Percentiles rank a stretch among this genome's conserved stretches.
phyloP scores from a whole-genome alignment of 35 echinoderm and acorn worm species.

The Acanthaster planci region DNA sequence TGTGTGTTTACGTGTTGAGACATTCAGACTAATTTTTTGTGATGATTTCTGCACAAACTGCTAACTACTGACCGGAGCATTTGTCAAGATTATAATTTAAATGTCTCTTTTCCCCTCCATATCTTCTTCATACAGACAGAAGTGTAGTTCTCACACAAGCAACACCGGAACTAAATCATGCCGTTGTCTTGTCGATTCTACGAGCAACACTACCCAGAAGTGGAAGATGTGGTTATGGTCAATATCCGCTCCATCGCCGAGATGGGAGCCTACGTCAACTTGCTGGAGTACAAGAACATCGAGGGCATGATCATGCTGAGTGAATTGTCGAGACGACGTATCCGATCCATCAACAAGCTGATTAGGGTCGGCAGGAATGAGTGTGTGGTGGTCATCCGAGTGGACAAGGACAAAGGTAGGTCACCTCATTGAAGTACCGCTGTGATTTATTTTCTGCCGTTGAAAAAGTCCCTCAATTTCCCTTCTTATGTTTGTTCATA shows the following conservation, averaged over 20 bases:
- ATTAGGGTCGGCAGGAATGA: slow-evolving; percentile 94
- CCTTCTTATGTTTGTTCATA: no score
- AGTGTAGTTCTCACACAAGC: no score
- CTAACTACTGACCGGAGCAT: no score
- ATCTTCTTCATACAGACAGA: no score
- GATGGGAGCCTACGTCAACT: slow-evolving; percentile 96
- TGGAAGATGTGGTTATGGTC: slow-evolving; percentile 97
- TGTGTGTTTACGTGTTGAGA: no score
- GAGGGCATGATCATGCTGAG: slow-evolving; percentile 98
- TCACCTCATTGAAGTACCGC: no score
- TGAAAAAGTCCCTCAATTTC: no score
- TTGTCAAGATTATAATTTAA: no score
- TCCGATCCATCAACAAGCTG: slow-evolving; percentile 98
- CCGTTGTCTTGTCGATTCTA: slow-evolving; percentile 96
- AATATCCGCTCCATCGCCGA: slow-evolving; percentile 95
- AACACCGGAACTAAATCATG: slow-evolving; percentile 34
- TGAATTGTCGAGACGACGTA: slow-evolving; percentile 93
- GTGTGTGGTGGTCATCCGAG: slow-evolving; percentile 98
- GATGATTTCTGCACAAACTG: no score
- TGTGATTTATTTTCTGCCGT: no score
- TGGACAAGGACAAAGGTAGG: slow-evolving; percentile 97
- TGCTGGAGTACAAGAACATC: slow-evolving; percentile 91
- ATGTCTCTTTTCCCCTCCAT: no score
- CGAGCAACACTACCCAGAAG: slow-evolving; percentile 84
- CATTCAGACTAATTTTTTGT: no score